Evolutionary conservation across 1,140 invertebrate genomes (phyloP), one percentile per base, ranked within the genome.

Genomic region (Bombus haemorrhoidalis): DNA sequence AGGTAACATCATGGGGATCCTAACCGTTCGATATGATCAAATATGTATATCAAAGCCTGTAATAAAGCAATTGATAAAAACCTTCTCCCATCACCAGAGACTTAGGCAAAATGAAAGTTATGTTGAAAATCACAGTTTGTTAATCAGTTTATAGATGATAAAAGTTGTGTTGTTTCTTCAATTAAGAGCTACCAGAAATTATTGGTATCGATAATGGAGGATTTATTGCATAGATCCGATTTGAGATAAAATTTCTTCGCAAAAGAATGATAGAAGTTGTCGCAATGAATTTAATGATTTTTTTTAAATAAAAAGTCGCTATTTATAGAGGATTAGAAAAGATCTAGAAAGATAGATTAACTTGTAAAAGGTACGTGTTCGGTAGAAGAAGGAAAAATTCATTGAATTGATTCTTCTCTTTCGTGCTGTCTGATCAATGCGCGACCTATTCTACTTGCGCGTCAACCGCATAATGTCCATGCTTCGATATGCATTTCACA

Each of bases 211-310:
- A 53, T 15, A 6, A 62, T 4, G 3, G 28, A n/a, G 13, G 10
- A 66, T 32, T 66, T 15, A 66, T 34, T 66, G 1, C 6, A 37
- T 18, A 1, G 22, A 37, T 68, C 64, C 37, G 22, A 53, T 37
- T 71, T 88, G 64, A 59, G 18, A 22, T 22, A 22, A 62, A n/a
- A 69, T 87, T 86, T 87, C 86, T 87, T 81, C 22, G 43, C 15
- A 12, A 72, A 59, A 41, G 15, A n/a, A n/a, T 18, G 37, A 53
- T 39, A 37, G 22, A 28, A 22, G 13, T 43, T 32, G 37, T 32
- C 10, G 53, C 34, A 12, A n/a, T 15, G 13, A 68, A 15, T 82
- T 74, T 13, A 34, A 37, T 1, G 0, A 34, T 22, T 66, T 9
- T 66, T 9, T n/a, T 66, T 9, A 18, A 18, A 66, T 8, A 34